These are phyloP conservation scores for Nymphalis polychloros DNA, from an alignment of 2,888 invertebrate genomes.

Conservation along the genomic window DNA sequence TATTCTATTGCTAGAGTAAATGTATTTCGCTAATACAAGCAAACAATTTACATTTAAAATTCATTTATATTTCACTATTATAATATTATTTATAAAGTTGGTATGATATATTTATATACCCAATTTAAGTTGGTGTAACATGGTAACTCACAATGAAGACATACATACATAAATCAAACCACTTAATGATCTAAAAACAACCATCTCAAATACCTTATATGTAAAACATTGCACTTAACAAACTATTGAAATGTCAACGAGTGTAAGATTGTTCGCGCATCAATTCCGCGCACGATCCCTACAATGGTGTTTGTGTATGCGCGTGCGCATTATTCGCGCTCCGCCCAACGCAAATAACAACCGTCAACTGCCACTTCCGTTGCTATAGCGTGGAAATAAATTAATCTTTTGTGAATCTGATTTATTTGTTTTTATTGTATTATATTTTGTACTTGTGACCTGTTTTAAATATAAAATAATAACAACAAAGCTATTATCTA, in stretches of 20 bases:
- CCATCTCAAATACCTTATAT: constrained; percentile 26
- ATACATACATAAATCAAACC: constrained; percentile 19
- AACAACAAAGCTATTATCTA: no score
- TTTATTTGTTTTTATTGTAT: constrained; percentile 6
- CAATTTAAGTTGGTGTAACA: no score
- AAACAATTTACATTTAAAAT: background rate
- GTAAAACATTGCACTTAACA: constrained; percentile 28
- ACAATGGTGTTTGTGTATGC: constrained; percentile 53
- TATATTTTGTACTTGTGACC: no score
- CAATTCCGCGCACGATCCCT: constrained; percentile 55
- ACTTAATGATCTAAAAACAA: constrained; percentile 23
- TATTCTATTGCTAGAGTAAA: no score
- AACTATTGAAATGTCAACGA: constrained; percentile 26
- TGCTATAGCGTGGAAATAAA: constrained; percentile 39
- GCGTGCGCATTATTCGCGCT: constrained; percentile 58
- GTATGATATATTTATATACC: no score
- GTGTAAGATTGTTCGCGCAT: constrained; percentile 44
- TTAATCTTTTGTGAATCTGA: constrained; percentile 28
- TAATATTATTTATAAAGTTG: no score
- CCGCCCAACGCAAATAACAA: constrained; percentile 44
- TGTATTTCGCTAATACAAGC: no score
- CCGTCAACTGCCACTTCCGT: constrained; percentile 41
- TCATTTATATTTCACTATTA: background rate
- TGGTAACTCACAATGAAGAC: constrained; percentile 18
- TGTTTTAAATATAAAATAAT: background rate